phyloP scores from a whole-genome alignment of 2,888 invertebrate genomes.

The Oxystoma pomonae region DNA sequence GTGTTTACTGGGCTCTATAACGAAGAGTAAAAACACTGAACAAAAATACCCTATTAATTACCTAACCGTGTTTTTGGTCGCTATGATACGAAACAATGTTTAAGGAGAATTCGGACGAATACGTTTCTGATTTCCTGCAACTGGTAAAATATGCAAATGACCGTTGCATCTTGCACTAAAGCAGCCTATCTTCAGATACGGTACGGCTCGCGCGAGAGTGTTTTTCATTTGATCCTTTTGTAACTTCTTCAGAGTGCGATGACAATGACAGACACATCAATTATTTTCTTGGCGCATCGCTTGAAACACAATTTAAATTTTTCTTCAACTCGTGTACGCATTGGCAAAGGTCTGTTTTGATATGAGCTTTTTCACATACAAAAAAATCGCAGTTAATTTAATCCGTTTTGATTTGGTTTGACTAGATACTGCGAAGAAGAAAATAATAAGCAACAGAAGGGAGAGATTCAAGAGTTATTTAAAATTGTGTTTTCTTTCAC shows the following conservation, averaged over 20 bases:
- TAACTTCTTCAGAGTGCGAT: slow-evolving; percentile 3
- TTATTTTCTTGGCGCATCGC: slow-evolving; percentile 2
- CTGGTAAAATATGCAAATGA: neutral
- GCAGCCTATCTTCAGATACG: neutral
- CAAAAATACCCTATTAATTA: too few species aligned
- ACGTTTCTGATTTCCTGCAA: neutral
- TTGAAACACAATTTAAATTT: slow-evolving; percentile 1
- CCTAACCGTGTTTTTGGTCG: too few species aligned
- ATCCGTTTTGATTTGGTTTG: too few species aligned
- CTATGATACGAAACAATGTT: too few species aligned
- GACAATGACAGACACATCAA: slow-evolving; percentile 5
- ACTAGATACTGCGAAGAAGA: too few species aligned
- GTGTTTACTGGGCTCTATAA: too few species aligned
- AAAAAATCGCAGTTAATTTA: neutral
- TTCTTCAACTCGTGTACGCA: neutral
- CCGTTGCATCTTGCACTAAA: neutral
- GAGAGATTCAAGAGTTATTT: too few species aligned
- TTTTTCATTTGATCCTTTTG: slow-evolving; percentile 1
- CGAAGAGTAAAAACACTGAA: too few species aligned
- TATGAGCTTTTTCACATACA: neutral
- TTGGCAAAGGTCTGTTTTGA: neutral
- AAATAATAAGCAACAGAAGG: too few species aligned
- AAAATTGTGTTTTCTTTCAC: too few species aligned
- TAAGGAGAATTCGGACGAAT: neutral
- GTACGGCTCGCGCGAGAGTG: neutral